These are phyloP conservation scores for Epinephelus fuscoguttatus DNA, from an alignment of 2,113 vertebrate genomes.

Conservation along the genomic window DNA sequence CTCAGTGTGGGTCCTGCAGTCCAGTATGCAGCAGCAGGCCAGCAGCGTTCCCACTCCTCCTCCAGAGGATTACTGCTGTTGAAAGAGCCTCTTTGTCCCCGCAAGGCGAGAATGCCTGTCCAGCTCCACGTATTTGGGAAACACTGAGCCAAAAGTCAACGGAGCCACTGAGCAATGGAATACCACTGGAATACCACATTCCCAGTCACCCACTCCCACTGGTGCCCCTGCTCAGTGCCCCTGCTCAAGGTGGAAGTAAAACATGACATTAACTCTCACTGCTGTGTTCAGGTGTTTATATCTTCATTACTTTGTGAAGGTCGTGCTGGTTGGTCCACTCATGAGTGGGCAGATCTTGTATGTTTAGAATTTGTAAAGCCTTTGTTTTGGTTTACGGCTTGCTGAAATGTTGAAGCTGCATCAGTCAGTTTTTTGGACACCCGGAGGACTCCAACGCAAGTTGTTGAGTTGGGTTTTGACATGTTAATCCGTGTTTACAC, in stretches of 20 bases:
- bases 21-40: constrained; percentile 47
- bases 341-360: background rate
- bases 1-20: constrained; percentile 17
- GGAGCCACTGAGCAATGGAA: constrained; percentile 75
- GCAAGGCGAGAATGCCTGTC: constrained; percentile 71
- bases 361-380: background rate
- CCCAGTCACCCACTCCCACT: constrained; percentile 22
- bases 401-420: background rate
- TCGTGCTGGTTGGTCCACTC: background rate
- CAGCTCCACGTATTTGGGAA: constrained; percentile 74
- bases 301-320: too few relatives aligned
- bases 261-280: too few relatives aligned
- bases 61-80: constrained; percentile 74
- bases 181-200: constrained; percentile 57
- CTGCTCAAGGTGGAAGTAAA: background rate
- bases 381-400: background rate
- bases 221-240: background rate
- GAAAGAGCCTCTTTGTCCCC: constrained; percentile 80
- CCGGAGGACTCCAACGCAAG: background rate
- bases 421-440: background rate
- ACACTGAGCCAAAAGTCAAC: constrained; percentile 79
- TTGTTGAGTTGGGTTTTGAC: background rate
- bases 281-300: background rate
- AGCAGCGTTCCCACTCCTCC: constrained; percentile 56
- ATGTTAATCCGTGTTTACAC: too few relatives aligned